These are phyloP conservation scores for Ectropis grisescens DNA, from an alignment of 1,140 invertebrate species.

Conservation along the genomic window DNA sequence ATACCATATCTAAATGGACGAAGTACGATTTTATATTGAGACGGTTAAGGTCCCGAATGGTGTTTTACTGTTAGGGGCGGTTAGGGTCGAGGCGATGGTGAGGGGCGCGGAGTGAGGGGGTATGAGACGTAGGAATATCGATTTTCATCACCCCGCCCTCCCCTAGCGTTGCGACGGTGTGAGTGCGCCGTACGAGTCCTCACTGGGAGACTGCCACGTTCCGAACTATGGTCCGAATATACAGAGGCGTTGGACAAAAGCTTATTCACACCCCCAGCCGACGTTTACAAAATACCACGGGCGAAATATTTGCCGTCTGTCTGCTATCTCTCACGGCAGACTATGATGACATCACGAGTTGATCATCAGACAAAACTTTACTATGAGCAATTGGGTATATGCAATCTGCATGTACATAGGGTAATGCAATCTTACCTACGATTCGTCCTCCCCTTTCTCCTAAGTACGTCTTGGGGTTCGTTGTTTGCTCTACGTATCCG, in stretches of 20 bases:
- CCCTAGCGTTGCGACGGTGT: conserved; percentile 59
- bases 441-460: too few relatives aligned
- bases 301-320: too few relatives aligned
- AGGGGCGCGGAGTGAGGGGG: conserved; percentile 39
- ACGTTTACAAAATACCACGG: too few relatives aligned
- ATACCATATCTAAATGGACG: too few relatives aligned
- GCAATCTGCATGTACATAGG: conserved; percentile 3
- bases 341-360: too few relatives aligned
- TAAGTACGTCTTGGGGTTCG: not conserved
- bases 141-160: conserved; percentile 60
- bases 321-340: too few relatives aligned
- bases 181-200: conserved; percentile 54
- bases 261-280: conserved; percentile 34
- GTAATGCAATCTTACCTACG: too few relatives aligned
- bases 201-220: conserved; percentile 32
- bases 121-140: conserved; percentile 61
- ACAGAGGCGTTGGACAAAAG: conserved; percentile 19
- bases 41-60: conserved; percentile 52
- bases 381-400: too few relatives aligned
- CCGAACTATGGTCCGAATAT: conserved; percentile 29
- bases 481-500: not conserved
- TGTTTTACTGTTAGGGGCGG: conserved; percentile 53
- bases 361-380: too few relatives aligned
- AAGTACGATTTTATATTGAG: conserved; percentile 42
- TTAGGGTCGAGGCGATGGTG: conserved; percentile 52